A percentile compares a stretch with the other conserved stretches of the same genome.
Evolutionary conservation across 2,797 vertebrate genomes (phyloP).

Genomic region (Amblyraja radiata): DNA sequence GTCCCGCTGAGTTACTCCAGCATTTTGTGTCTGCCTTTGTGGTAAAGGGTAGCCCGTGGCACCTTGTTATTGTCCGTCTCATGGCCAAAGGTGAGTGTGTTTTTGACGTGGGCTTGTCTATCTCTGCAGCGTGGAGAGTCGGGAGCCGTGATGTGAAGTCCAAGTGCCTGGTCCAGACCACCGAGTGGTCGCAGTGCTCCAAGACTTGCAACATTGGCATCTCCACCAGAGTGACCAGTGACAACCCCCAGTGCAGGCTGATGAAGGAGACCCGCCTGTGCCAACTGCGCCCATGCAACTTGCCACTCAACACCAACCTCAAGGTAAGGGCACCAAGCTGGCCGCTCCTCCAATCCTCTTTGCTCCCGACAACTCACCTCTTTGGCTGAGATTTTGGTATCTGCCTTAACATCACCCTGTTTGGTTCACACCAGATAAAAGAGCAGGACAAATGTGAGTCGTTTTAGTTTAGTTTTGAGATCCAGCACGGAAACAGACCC

Average conservation of each 20-base stretch:
- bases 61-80: neutral
- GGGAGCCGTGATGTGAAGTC: slow-evolving; percentile 43
- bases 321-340: slow-evolving; percentile 48
- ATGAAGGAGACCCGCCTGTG: slow-evolving; percentile 59
- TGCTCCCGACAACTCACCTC: too few species aligned
- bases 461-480: too few species aligned
- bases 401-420: too few species aligned
- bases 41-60: neutral
- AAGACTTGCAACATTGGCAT: slow-evolving; percentile 61
- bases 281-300: slow-evolving; percentile 53
- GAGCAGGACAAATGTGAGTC: too few species aligned
- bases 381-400: too few species aligned
- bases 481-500: too few species aligned
- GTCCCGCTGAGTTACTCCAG: too few species aligned
- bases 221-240: slow-evolving; percentile 62
- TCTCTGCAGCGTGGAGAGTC: slow-evolving; percentile 47
- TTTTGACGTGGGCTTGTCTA: neutral
- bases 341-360: too few species aligned
- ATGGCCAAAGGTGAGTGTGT: neutral
- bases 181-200: slow-evolving; percentile 61
- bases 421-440: too few species aligned
- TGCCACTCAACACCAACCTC: slow-evolving; percentile 36
- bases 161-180: slow-evolving; percentile 56
- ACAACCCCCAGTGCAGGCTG: slow-evolving; percentile 56
- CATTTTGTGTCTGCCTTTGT: too few species aligned